Base-by-base conservation (phyloP, 2,113 vertebrate species). In the Misgurnus mizolepis region DNA sequence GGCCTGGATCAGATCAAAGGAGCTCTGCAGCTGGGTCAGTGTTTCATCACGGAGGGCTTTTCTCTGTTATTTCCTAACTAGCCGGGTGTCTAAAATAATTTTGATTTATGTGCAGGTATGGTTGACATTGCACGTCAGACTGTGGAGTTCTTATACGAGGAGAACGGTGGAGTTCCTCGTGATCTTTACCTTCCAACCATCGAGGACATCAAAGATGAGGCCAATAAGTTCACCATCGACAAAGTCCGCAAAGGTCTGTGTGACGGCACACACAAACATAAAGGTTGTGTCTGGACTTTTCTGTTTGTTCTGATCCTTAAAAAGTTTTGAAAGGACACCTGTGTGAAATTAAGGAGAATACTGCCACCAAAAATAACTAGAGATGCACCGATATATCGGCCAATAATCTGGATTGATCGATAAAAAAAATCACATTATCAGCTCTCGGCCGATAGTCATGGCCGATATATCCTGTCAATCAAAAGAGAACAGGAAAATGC, bases 211-310 rank as follows among this genome's bases (percentile, higher is more conserved):
- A 99, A 98, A 89, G 98, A 99, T 0, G 98, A 99, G 87, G 98
- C 98, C 61, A 98, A 97, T 91, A 99, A 99, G 89, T 99, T 99
- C 90, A 99, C 97, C 1, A 95, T 96, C 12, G 97, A 99, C 89
- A 99, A 99, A 98, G 97, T 99, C 83, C 97, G 97, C 83, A 99
- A 99, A 98, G 98, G 98, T 99, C n/a, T 3, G 17, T 18, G n/a
- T 6, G 50, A 58, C 17, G 3, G 17, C 9, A 53, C 55, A 18
- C 14, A 7, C 8, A 47, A 47, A 47, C 53, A 56, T 2, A 2
- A 56, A 55, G 4, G 5, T 56, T 56, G 14, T 47, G 7, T 47
- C 45, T 47, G 45, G 7, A 47, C 45, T 47, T 47, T 47, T 47
- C 6, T 47, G 10, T 47, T 7, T 47, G 45, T 34, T 34, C 27